These are phyloP conservation scores for Liposcelis brunnea DNA, from an alignment of 2,888 invertebrate genomes.

Conservation along the genomic window DNA sequence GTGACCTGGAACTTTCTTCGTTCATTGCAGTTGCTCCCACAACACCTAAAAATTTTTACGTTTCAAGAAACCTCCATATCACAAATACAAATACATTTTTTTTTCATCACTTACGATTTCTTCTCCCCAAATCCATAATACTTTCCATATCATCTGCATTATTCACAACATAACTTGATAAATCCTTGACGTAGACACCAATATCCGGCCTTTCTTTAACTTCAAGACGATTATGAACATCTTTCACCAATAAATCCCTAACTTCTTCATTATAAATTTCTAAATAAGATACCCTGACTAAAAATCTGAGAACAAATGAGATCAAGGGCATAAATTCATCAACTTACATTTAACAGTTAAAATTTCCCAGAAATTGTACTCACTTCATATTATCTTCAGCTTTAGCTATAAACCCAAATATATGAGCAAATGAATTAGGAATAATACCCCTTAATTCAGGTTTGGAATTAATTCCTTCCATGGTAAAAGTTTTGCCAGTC, in stretches of 20 bases:
- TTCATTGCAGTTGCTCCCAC: slow-evolving; percentile 96
- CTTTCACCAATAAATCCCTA: slow-evolving; percentile 77
- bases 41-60: slow-evolving; percentile 34
- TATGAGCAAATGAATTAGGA: slow-evolving; percentile 97
- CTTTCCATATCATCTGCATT: slow-evolving; percentile 88
- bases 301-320: slow-evolving; percentile 42
- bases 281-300: slow-evolving; percentile 92
- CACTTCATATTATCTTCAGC: slow-evolving; percentile 83
- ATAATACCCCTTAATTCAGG: slow-evolving; percentile 91
- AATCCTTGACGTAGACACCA: slow-evolving; percentile 94
- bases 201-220: slow-evolving; percentile 92
- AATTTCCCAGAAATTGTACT: slow-evolving; percentile 22
- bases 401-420: slow-evolving; percentile 93
- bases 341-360: neutral
- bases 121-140: slow-evolving; percentile 91
- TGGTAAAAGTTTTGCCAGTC: slow-evolving; percentile 97
- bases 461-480: slow-evolving; percentile 80
- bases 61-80: too few relatives aligned
- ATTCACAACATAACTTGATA: slow-evolving; percentile 94
- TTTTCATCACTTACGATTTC: slow-evolving; percentile 69
- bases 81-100: too few relatives aligned
- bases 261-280: slow-evolving; percentile 99
- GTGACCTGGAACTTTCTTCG: slow-evolving; percentile 86
- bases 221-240: slow-evolving; percentile 53
- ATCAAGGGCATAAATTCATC: slow-evolving; percentile 1